Conservation (phyloP, 2,888 invertebrate species). For the Amiota minor region DNA sequence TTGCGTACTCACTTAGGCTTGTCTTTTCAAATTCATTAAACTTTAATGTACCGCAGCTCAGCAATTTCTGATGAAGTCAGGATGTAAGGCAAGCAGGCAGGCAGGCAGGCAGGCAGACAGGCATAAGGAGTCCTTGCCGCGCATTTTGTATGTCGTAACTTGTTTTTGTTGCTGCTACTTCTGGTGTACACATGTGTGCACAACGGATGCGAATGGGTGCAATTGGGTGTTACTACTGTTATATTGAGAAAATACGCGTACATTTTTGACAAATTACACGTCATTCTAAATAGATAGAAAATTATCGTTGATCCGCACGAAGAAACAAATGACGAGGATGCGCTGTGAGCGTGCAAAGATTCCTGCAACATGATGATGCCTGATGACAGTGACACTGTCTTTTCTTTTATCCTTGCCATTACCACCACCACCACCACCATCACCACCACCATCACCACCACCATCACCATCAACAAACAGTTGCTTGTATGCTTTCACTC, state of each 20-base stretch:
- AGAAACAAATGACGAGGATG: conserved; percentile 18
- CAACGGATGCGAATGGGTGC: background rate
- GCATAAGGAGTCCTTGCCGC: too few relatives aligned
- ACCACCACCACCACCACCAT: too few relatives aligned
- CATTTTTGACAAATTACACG: conserved; percentile 39
- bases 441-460: too few relatives aligned
- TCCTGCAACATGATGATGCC: background rate
- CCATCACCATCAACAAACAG: too few relatives aligned
- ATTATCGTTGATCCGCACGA: conserved; percentile 30
- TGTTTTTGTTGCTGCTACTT: too few relatives aligned
- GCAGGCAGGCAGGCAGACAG: too few relatives aligned
- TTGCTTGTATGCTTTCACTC: too few relatives aligned
- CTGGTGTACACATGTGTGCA: background rate
- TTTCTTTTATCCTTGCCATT: too few relatives aligned
- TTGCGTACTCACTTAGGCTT: background rate
- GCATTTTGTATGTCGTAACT: too few relatives aligned
- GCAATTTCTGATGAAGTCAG: too few relatives aligned
- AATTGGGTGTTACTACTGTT: background rate
- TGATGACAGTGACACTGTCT: background rate
- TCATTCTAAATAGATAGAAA: conserved; percentile 38
- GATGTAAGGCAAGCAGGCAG: too few relatives aligned
- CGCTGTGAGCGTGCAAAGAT: background rate
- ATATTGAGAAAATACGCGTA: conserved; percentile 15
- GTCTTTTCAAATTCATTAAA: conserved; percentile 21
- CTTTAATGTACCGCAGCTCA: conserved; percentile 1